Base-by-base conservation (phyloP, 2,113 vertebrate genomes). In the Sceloporus undulatus region DNA sequence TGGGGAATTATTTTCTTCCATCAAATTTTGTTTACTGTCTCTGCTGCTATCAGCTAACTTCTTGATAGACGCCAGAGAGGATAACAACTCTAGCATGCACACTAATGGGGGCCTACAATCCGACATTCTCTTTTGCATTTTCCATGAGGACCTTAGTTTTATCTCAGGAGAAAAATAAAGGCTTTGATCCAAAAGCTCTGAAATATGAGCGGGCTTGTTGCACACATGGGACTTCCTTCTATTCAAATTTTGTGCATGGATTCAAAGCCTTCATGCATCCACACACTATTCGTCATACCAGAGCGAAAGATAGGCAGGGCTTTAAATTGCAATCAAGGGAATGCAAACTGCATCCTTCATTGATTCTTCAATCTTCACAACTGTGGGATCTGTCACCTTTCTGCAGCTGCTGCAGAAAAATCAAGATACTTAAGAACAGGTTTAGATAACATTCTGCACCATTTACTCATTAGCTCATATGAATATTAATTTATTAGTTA, bases 31-130 rank as follows among this genome's bases (percentile, higher is more conserved):
- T 93, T 94, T 95, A 90, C 86, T 62, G 56, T 71, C 85, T 92
- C 79, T 84, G 54, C 77, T 92, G 90, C 90, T 91, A 91, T 84
- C 74, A 91, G 90, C 5, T 0, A 93, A 79, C 89, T 91, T 7
- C 66, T 78, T 93, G 92, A 91, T 92, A 92, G 91, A 92, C 89
- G 85, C 87, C 92, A 90, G 87, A 85, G 84, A 94, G 38, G 77
- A 92, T 56, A 54, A 70, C 19, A 86, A 52, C 68, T 93, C 87
- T 88, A 79, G 82, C 92, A 92, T 48, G 74, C 76, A 85, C 1
- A 0, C 77, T 91, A 94, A 89, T 88, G 74, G 87, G 92, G 88
- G 89, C 87, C 86, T 91, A 87, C 91, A 92, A 84, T 92, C 79
- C 2, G 18, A 19, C 11, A 79, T 70, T 52, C 29, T 90, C 80